Evolutionary conservation across 2,797 vertebrate species (phyloP).

Genomic region (Rhabdomys pumilio): DNA sequence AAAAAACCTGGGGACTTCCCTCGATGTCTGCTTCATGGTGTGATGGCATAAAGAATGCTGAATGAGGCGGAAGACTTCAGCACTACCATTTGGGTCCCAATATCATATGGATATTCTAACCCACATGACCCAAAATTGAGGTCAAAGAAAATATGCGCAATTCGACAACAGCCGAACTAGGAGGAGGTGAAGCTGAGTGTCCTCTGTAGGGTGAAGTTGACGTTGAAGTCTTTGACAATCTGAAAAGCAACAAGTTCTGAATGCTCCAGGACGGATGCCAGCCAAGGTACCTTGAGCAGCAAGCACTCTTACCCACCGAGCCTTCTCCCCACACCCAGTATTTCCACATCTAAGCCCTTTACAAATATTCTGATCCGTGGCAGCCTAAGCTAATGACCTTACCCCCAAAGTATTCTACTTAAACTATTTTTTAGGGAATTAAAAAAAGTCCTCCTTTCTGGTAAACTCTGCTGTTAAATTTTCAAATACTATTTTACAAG

Average conservation of each 20-base stretch:
- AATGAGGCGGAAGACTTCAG: slow-evolving; percentile 40
- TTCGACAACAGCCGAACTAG: slow-evolving; percentile 91
- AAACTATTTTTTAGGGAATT: background rate
- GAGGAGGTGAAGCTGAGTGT: slow-evolving; percentile 91
- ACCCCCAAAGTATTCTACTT: background rate
- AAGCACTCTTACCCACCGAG: background rate
- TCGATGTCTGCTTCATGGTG: slow-evolving; percentile 4
- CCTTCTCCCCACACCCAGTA: background rate
- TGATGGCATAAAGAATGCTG: background rate
- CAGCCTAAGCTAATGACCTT: background rate
- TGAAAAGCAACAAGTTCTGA: slow-evolving; percentile 90
- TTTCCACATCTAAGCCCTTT: slow-evolving; percentile 48
- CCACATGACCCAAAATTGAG: slow-evolving; percentile 89
- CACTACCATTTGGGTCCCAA: slow-evolving; percentile 34
- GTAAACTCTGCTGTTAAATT: background rate
- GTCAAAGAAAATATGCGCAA: slow-evolving; percentile 91
- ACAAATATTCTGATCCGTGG: background rate
- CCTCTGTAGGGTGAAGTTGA: slow-evolving; percentile 91
- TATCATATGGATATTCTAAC: background rate
- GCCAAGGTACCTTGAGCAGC: background rate
- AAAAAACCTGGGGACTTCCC: background rate
- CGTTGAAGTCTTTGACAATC: slow-evolving; percentile 89
- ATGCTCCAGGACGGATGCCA: slow-evolving; percentile 61
- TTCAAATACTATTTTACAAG: slow-evolving; percentile 24
- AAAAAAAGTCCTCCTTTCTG: background rate